Percentiles rank a stretch among this genome's conserved stretches.
phyloP scores from a whole-genome alignment of 2,797 vertebrate genomes.

The Pteropus rufus region DNA sequence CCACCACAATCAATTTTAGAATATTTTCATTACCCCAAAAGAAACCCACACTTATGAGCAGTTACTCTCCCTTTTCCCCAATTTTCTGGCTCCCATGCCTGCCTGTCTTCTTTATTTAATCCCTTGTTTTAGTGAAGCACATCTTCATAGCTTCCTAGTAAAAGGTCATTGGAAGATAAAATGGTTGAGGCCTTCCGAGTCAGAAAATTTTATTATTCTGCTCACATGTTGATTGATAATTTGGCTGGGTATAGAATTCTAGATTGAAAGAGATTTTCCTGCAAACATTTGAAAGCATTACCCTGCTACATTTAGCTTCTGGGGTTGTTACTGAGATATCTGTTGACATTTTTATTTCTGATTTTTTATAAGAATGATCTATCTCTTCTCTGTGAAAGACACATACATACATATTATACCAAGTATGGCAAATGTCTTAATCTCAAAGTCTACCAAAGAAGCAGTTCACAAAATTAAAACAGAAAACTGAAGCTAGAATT shows the following conservation, averaged over 20 bases:
- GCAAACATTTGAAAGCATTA: background rate
- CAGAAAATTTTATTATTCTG: background rate
- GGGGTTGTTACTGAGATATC: background rate
- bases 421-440: background rate
- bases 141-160: background rate
- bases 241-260: background rate
- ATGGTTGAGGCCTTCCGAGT: background rate
- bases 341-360: background rate
- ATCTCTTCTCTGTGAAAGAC: background rate
- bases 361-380: background rate
- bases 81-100: background rate
- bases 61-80: background rate
- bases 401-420: background rate
- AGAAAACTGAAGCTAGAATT: background rate
- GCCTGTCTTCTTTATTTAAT: background rate
- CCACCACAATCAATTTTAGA: background rate
- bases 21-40: slow-evolving; percentile 22
- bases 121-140: background rate
- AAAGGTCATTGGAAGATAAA: background rate
- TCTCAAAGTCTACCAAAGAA: background rate
- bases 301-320: background rate
- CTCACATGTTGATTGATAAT: background rate
- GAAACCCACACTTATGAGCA: background rate
- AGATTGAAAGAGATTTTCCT: background rate
- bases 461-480: background rate